A percentile compares a stretch with the other conserved stretches of the same genome.
phyloP scores from a whole-genome alignment of 2,113 vertebrate genomes.

The Chaetura pelagica region DNA sequence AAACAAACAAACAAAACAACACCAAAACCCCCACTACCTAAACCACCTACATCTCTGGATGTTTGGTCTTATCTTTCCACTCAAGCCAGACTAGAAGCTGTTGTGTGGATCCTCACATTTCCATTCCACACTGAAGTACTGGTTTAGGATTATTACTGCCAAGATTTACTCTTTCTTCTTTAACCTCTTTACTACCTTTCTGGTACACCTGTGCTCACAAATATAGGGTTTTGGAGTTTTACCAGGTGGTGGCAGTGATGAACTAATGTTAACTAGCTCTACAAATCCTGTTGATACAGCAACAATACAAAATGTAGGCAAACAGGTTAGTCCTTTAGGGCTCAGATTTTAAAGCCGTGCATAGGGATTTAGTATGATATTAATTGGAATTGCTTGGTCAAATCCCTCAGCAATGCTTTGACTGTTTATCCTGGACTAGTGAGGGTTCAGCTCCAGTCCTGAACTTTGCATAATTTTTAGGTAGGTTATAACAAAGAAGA shows the following conservation, averaged over 20 bases:
- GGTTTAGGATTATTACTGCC: background rate
- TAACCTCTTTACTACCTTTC: background rate
- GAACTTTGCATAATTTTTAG: conserved; percentile 19
- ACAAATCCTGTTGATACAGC: background rate
- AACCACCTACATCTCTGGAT: background rate
- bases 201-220: accelerated
- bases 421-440: background rate
- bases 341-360: conserved; percentile 38
- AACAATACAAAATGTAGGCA: conserved; percentile 43
- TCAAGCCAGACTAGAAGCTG: background rate
- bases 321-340: conserved; percentile 53
- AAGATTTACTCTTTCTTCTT: background rate
- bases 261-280: conserved; percentile 27
- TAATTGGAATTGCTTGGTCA: conserved; percentile 28
- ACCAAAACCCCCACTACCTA: background rate
- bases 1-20: no score
- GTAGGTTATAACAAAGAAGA: background rate
- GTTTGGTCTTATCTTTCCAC: background rate
- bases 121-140: background rate
- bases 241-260: conserved; percentile 68
- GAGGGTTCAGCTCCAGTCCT: background rate
- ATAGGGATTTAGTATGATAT: conserved; percentile 13
- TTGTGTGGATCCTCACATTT: background rate
- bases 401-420: conserved; percentile 21
- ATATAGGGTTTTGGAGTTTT: background rate